phyloP scores from a whole-genome alignment of 2,888 invertebrate genomes.

The Stenchaetothrips biformis region DNA sequence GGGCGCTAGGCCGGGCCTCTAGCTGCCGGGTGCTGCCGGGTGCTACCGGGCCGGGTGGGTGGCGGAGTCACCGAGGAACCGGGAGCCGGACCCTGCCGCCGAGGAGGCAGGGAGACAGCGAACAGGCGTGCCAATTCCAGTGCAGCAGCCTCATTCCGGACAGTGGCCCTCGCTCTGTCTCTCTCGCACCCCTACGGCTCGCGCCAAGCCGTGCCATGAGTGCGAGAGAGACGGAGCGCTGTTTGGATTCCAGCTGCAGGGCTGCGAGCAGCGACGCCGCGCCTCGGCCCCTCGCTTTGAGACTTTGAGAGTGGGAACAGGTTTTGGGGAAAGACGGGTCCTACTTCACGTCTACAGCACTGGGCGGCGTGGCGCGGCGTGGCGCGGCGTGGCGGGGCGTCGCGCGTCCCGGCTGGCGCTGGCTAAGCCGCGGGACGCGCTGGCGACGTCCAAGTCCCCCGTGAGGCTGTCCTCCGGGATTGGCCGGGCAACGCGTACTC shows the following conservation, averaged over 20 bases:
- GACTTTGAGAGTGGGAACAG: not conserved
- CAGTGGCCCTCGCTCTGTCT: not conserved
- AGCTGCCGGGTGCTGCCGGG: no score
- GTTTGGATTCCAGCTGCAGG: no score
- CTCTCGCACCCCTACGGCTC: not conserved
- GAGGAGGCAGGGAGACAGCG: no score
- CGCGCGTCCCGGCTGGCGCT: not conserved
- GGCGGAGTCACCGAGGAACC: not conserved
- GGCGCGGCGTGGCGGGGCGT: not conserved
- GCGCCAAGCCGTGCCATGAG: not conserved
- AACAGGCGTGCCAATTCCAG: no score
- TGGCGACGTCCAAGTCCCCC: no score
- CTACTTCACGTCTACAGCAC: not conserved
- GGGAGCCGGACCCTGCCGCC: no score
- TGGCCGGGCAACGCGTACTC: no score
- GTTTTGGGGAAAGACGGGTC: constrained; percentile 4
- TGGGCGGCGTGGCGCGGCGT: not conserved
- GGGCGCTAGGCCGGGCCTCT: not conserved
- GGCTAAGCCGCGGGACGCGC: not conserved
- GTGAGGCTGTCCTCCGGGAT: no score
- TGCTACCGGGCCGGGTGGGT: no score
- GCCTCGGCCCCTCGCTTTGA: no score
- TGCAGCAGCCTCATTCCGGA: not conserved
- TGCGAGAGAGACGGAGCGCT: not conserved
- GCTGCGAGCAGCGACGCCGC: no score